Evolutionary conservation across 2,888 invertebrate genomes (phyloP).

Genomic region (Piscicola geometra): DNA sequence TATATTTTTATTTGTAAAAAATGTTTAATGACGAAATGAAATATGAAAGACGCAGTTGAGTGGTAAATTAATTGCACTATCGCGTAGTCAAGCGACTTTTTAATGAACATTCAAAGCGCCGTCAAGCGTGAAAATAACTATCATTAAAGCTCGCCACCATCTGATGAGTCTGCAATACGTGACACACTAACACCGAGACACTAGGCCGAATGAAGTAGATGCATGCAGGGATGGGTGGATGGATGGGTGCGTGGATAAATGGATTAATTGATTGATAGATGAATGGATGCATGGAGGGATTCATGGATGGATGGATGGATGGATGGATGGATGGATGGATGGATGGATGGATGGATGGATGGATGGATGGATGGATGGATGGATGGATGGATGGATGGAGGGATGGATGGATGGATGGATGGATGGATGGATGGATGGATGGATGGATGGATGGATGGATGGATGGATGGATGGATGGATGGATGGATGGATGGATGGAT

Average conservation of each 20-base stretch:
- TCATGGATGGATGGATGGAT: slow-evolving; percentile 10
- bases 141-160: slow-evolving; percentile 18
- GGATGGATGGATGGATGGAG: slow-evolving; percentile 15
- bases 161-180: slow-evolving; percentile 6
- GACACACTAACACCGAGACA: neutral
- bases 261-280: too few relatives aligned
- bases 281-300: slow-evolving; percentile 11
- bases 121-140: slow-evolving; percentile 10
- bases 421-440: slow-evolving; percentile 12
- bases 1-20: too few relatives aligned
- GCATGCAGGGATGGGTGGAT: neutral
- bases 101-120: slow-evolving; percentile 13
- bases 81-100: slow-evolving; percentile 6
- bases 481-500: neutral
- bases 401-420: slow-evolving; percentile 14
- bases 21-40: neutral
- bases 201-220: neutral
- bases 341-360: slow-evolving; percentile 5
- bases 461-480: slow-evolving; percentile 12
- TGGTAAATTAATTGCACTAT: slow-evolving; percentile 2
- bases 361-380: slow-evolving; percentile 19
- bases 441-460: neutral
- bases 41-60: neutral
- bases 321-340: slow-evolving; percentile 23
- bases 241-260: neutral